A percentile compares a stretch with the other conserved stretches of the same genome.
Evolutionary conservation across 2,113 vertebrate species (phyloP).

Genomic region (Malurus cyaneus): DNA sequence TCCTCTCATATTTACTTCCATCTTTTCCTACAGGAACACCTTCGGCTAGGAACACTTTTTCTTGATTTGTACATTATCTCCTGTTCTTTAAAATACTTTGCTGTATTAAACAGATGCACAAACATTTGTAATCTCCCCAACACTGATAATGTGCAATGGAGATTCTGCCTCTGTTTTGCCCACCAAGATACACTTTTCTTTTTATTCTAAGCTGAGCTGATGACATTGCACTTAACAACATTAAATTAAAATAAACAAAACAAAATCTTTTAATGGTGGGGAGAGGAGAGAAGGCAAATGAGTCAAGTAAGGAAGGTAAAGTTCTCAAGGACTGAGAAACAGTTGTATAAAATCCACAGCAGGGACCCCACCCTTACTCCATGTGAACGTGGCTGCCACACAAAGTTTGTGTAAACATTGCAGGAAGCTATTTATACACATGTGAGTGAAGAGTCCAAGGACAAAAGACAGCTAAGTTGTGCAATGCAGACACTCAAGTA

Average conservation of each 20-base stretch:
- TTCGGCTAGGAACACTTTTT: neutral
- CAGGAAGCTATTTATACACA: neutral
- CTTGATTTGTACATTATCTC: neutral
- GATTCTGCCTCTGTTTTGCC: neutral
- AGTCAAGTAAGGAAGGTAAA: neutral
- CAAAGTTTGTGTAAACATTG: neutral
- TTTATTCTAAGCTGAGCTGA: neutral
- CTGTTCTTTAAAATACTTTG: neutral
- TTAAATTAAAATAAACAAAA: neutral
- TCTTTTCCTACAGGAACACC: neutral
- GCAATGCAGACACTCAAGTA: neutral
- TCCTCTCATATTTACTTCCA: neutral
- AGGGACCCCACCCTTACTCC: neutral
- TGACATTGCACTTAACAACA: neutral
- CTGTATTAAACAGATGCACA: neutral
- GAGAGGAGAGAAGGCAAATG: neutral
- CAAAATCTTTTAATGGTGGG: neutral
- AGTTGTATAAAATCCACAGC: neutral
- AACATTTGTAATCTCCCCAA: neutral
- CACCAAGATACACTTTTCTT: neutral
- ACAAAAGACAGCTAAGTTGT: neutral
- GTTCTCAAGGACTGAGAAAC: neutral
- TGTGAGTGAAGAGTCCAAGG: neutral
- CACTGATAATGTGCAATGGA: neutral
- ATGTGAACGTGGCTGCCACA: neutral